Evolutionary conservation across 2,888 invertebrate species (phyloP), one percentile per base, ranked within the genome.

Genomic region (Mayetiola destructor): DNA sequence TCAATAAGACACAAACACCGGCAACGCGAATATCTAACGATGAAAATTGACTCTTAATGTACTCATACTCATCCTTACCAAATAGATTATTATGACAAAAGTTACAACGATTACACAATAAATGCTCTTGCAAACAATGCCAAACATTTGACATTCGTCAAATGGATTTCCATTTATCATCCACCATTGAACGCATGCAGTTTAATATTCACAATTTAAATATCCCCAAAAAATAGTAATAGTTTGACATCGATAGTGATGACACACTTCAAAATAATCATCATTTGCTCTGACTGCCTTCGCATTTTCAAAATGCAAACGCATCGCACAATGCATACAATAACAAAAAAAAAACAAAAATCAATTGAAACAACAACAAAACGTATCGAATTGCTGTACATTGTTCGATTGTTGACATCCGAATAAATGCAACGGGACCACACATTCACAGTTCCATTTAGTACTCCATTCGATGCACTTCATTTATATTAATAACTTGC

Each of bases 381-480:
- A 48, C 48, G 27, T 48, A 48, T 48, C 48, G 48, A 48, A 48
- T 48, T 48, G 48, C 48, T 48, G 48, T 5, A 16, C 48, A 48
- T 27, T 21, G 20, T 40, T 40, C n/a, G n/a, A 3, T 14, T 27
- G 27, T 23, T n/a, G n/a, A n/a, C n/a, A n/a, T n/a, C n/a, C n/a
- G n/a, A n/a, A n/a, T n/a, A n/a, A n/a, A n/a, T n/a, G n/a, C n/a
- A n/a, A n/a, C n/a, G n/a, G n/a, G n/a, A n/a, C n/a, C n/a, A n/a
- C n/a, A n/a, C n/a, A n/a, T n/a, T n/a, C n/a, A n/a, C n/a, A n/a
- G n/a, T n/a, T n/a, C n/a, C n/a, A n/a, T n/a, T n/a, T n/a, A n/a
- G n/a, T n/a, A n/a, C n/a, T n/a, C n/a, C n/a, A 48, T 48, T 48
- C 48, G 48, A 48, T 48, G 48, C 48, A 48, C 27, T 48, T 48